These are phyloP conservation scores for Todiramphus saurophagus DNA, from an alignment of 2,113 vertebrate species.

Conservation along the genomic window DNA sequence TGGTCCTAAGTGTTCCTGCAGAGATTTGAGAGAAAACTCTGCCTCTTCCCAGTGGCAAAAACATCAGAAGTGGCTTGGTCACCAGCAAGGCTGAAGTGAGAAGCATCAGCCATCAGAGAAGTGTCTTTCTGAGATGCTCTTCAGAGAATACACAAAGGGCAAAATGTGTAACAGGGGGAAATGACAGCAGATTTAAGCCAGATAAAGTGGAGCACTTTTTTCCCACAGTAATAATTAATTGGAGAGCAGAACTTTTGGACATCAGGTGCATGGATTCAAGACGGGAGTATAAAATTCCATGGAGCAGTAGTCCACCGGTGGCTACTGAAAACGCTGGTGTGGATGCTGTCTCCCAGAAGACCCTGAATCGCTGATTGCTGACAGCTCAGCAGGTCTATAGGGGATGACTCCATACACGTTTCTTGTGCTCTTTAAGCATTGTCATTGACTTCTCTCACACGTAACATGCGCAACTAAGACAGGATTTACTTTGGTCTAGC, in stretches of 20 bases:
- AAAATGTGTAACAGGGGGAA: neutral
- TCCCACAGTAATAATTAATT: neutral
- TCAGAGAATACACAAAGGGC: neutral
- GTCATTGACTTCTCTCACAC: neutral
- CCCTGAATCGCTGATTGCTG: fast-evolving
- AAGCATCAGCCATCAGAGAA: neutral
- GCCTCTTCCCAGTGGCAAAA: neutral
- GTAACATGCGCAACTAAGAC: neutral
- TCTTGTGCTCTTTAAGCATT: neutral
- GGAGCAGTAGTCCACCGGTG: neutral
- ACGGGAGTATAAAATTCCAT: neutral
- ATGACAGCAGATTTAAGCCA: neutral
- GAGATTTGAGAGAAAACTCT: neutral
- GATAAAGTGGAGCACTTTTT: neutral
- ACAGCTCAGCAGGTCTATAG: neutral
- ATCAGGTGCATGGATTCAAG: neutral
- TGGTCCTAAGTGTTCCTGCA: neutral
- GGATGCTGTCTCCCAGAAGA: neutral
- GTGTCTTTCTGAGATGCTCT: neutral
- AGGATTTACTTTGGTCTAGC: neutral
- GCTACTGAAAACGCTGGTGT: neutral
- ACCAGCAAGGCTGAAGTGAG: neutral
- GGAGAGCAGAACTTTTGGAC: neutral
- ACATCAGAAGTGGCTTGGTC: neutral
- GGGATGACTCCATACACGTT: neutral